Evolutionary conservation across 2,888 invertebrate genomes (phyloP).

Genomic region (Empis stercorea): DNA sequence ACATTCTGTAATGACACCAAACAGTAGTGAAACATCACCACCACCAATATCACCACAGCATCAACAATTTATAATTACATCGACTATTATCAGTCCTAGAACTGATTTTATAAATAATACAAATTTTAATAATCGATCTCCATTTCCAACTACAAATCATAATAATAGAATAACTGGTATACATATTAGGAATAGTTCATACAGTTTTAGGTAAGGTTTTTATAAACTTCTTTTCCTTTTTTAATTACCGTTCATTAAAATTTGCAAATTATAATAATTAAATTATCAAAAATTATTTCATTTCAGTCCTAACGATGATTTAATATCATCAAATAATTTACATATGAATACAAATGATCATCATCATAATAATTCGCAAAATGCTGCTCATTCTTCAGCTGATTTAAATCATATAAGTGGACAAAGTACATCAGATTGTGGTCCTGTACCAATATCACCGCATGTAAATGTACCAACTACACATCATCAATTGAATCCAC

Average conservation of each 20-base stretch:
- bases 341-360: no score
- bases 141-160: constrained; percentile 26
- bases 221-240: background rate
- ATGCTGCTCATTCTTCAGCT: no score
- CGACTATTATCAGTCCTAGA: no score
- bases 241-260: no score
- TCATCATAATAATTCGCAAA: no score
- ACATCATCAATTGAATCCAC: constrained; percentile 26
- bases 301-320: background rate
- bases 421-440: constrained; percentile 15
- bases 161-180: constrained; percentile 5
- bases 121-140: constrained; percentile 24
- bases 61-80: constrained; percentile 7
- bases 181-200: constrained; percentile 10
- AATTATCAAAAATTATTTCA: no score
- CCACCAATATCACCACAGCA: constrained; percentile 7
- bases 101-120: constrained; percentile 9
- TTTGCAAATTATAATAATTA: no score
- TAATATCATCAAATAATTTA: no score
- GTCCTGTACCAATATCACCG: constrained; percentile 31
- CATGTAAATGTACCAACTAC: constrained; percentile 36
- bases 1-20: no score
- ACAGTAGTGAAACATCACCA: background rate
- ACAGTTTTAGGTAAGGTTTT: constrained; percentile 11
- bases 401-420: no score